Conservation (phyloP, 2,888 invertebrate species). For the Hirtodrosophila alboralis region DNA sequence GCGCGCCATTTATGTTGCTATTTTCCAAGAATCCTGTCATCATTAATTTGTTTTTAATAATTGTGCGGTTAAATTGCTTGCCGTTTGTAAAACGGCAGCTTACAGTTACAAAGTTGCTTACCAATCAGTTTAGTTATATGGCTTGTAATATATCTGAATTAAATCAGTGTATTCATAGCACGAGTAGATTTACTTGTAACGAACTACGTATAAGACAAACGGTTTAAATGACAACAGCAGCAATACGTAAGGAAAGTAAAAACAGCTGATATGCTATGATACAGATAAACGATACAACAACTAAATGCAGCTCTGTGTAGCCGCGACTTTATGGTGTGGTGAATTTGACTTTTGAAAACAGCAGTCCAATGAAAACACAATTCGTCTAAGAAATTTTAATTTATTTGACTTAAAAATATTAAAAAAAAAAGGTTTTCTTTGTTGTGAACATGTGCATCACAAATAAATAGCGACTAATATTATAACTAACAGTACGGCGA, state of each 20-base stretch:
- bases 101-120: too few species aligned
- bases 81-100: too few species aligned
- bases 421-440: constrained; percentile 35
- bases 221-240: background rate
- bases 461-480: constrained; percentile 79
- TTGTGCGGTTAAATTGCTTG: too few species aligned
- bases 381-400: constrained; percentile 19
- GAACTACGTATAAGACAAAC: too few species aligned
- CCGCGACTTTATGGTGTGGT: constrained; percentile 19
- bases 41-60: too few species aligned
- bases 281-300: too few species aligned
- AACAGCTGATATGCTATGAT: constrained; percentile 28
- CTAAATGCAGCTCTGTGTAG: constrained; percentile 28
- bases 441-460: constrained; percentile 53
- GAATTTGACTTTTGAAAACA: constrained; percentile 27
- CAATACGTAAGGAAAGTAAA: constrained; percentile 18
- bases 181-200: too few species aligned
- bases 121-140: too few species aligned
- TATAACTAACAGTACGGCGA: constrained; percentile 72
- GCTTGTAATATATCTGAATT: too few species aligned
- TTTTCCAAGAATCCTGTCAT: too few species aligned
- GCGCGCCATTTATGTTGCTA: too few species aligned
- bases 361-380: background rate
- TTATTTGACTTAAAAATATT: constrained; percentile 50
- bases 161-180: too few species aligned